Evolutionary conservation across 2,113 vertebrate species (phyloP).

Genomic region (Jaculus jaculus): DNA sequence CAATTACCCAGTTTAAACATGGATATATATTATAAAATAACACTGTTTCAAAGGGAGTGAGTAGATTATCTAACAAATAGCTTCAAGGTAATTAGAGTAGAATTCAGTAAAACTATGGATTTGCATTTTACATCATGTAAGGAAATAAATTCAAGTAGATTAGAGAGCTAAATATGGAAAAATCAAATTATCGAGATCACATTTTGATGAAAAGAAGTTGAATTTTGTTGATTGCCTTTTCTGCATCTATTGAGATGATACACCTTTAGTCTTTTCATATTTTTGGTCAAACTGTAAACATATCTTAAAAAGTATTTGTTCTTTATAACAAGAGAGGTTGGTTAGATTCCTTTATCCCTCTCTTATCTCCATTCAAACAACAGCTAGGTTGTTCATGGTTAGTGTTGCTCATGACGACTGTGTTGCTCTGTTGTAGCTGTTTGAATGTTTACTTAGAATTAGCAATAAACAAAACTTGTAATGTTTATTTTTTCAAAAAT

Average conservation of each 20-base stretch:
- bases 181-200: background rate
- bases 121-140: background rate
- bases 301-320: constrained; percentile 11
- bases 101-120: background rate
- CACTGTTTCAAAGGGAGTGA: background rate
- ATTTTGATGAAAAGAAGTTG: background rate
- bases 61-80: background rate
- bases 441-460: background rate
- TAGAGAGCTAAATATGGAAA: background rate
- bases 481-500: background rate
- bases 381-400: background rate
- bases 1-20: background rate
- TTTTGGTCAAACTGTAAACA: background rate
- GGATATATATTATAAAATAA: background rate
- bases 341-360: background rate
- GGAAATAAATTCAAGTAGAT: background rate
- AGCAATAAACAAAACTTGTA: background rate
- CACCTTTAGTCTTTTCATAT: background rate
- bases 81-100: background rate
- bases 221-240: background rate
- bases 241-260: background rate
- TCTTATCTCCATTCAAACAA: constrained; percentile 1
- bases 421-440: background rate
- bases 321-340: background rate
- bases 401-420: background rate